Evolutionary conservation across 2,888 invertebrate genomes (phyloP), one percentile per base, ranked within the genome.

Genomic region (Ypsolopha sequella): DNA sequence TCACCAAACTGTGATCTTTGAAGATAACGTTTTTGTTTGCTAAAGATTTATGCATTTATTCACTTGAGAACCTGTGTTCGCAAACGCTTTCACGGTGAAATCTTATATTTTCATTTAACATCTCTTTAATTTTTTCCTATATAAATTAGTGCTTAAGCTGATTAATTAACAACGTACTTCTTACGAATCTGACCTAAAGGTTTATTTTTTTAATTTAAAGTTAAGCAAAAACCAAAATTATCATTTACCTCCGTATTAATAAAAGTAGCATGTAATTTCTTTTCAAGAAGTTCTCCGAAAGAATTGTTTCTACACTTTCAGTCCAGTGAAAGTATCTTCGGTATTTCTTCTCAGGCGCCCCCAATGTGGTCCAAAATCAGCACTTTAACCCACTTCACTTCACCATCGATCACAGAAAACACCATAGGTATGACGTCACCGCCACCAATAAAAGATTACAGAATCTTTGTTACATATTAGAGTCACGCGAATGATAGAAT

Each of bases 301-400:
- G 78, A 4, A 80, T 75, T 79, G 66, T 76, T 77, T 68, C 69
- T 69, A 66, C 74, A 86, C 85, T 86, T 86, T 86, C 85, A 86
- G 74, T 76, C 85, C 80, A 86, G 85, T 86, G 85, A 86, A 86
- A 86, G 85, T 85, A 77, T 76, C 76, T 76, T 82, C 80, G 84
- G 85, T 57, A 60, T 62, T 68, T 73, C 76, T 77, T 75, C 77
- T 77, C 69, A 61, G 70, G 72, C 65, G 60, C 59, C 54, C 62
- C 62, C 73, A 75, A 72, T 66, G 59, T 61, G 62, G 60, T 64
- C 70, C 68, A 65, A 59, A 59, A 65, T 57, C 64, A 65, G 33
- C 41, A 49, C 49, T 13, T 33, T 39, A 49, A 41, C 49, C 49
- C 49, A 49, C 49, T 49, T 49, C 68, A 67, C 65, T 65, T 54